These are phyloP conservation scores for Astur gentilis DNA, from an alignment of 2,113 vertebrate species.

Conservation along the genomic window DNA sequence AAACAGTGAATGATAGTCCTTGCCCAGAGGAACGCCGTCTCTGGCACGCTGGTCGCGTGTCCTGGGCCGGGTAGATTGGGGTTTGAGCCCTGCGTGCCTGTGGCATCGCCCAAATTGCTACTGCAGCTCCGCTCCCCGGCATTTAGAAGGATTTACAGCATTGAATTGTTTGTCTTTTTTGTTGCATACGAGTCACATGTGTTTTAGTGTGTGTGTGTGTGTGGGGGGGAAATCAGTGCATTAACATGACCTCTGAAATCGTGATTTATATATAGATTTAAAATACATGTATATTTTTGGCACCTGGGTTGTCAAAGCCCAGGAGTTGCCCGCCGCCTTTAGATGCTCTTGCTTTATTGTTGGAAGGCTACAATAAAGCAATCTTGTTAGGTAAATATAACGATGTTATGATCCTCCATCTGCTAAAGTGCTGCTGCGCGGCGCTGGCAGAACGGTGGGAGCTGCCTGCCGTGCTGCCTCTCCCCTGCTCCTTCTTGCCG, in stretches of 20 bases:
- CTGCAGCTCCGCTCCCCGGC: background rate
- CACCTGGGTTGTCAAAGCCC: background rate
- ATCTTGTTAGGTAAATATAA: constrained; percentile 43
- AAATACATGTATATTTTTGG: background rate
- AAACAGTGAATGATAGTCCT: background rate
- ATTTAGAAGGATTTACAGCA: background rate
- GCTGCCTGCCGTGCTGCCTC: background rate
- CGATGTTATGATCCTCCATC: background rate
- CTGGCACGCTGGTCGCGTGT: rapidly evolving
- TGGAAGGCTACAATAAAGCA: constrained; percentile 10
- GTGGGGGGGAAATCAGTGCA: background rate
- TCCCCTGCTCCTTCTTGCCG: background rate
- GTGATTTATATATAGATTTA: background rate
- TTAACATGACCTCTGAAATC: background rate
- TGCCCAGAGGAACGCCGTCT: background rate
- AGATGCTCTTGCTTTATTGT: background rate
- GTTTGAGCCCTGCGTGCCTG: background rate
- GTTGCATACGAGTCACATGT: background rate
- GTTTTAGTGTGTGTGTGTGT: background rate
- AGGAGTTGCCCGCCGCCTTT: background rate
- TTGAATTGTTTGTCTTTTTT: background rate
- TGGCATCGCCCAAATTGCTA: background rate
- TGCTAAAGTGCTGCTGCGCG: background rate
- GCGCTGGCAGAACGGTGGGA: background rate
- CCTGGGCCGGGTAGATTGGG: background rate